phyloP scores from a whole-genome alignment of 2,888 invertebrate genomes.

The Hypsopygia costalis region DNA sequence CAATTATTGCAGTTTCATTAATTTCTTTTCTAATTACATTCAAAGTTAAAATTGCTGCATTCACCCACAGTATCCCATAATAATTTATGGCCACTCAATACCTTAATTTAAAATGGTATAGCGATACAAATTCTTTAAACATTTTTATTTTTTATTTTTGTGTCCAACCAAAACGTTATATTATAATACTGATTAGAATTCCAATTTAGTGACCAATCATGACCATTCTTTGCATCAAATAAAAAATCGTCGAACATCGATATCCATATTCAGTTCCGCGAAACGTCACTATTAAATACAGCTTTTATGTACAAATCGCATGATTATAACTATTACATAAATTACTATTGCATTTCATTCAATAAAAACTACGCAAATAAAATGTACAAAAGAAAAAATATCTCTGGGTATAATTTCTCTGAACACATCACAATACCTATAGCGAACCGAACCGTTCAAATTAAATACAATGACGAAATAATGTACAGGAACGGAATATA shows the following conservation, averaged over 20 bases:
- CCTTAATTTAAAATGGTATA: constrained; percentile 67
- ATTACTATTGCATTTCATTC: constrained; percentile 78
- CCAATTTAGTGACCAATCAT: constrained; percentile 47
- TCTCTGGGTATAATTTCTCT: constrained; percentile 49
- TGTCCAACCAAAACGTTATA: constrained; percentile 22
- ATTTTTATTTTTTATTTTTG: constrained; percentile 32
- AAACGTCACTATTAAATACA: constrained; percentile 44
- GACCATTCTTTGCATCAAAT: constrained; percentile 9
- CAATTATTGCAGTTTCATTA: too few relatives aligned
- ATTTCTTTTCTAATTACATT: constrained; percentile 1
- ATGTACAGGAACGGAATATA: constrained; percentile 76
- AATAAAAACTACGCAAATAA: constrained; percentile 68
- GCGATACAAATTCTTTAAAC: constrained; percentile 50
- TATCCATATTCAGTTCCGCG: constrained; percentile 41
- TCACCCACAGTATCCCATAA: constrained; percentile 43
- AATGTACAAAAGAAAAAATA: constrained; percentile 64
- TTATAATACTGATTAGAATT: constrained; percentile 31
- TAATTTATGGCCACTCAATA: constrained; percentile 73
- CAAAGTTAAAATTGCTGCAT: constrained; percentile 20
- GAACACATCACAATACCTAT: constrained; percentile 77
- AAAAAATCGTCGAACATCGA: constrained; percentile 19
- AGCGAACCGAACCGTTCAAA: constrained; percentile 47
- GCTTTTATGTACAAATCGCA: constrained; percentile 70
- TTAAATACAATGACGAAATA: constrained; percentile 39
- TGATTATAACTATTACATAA: constrained; percentile 71